Evolutionary conservation across 2,888 invertebrate species (phyloP).

Genomic region (Pheosia tremula): DNA sequence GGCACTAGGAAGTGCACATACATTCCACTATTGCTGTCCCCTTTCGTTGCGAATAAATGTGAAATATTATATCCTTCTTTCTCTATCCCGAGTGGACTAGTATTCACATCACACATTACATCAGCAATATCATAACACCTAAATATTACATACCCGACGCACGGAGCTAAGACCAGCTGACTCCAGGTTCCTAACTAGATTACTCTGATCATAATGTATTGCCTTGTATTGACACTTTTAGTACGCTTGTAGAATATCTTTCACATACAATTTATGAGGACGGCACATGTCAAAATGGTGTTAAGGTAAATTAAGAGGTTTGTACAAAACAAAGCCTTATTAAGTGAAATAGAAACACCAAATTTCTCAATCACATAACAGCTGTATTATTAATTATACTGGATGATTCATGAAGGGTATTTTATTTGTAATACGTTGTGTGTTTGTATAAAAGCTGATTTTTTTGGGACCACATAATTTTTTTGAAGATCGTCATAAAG

Average conservation of each 20-base stretch:
- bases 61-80: too few species aligned
- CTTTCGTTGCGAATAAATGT: too few species aligned
- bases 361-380: too few species aligned
- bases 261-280: not conserved
- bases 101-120: not conserved
- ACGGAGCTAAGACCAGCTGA: not conserved
- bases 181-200: slow-evolving; percentile 11
- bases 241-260: not conserved
- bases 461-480: too few species aligned
- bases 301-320: not conserved
- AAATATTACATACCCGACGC: not conserved
- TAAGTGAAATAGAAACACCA: too few species aligned
- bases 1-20: too few species aligned
- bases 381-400: too few species aligned
- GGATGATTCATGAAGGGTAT: too few species aligned
- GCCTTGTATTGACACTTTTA: slow-evolving; percentile 7
- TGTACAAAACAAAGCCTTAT: not conserved
- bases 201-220: slow-evolving; percentile 15
- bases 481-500: too few species aligned
- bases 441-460: too few species aligned
- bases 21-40: too few species aligned
- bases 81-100: not conserved
- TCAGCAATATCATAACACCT: not conserved
- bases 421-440: too few species aligned
- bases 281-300: not conserved